Conservation (phyloP, 1,140 invertebrate species). For the Meloidogyne chitwoodi region DNA sequence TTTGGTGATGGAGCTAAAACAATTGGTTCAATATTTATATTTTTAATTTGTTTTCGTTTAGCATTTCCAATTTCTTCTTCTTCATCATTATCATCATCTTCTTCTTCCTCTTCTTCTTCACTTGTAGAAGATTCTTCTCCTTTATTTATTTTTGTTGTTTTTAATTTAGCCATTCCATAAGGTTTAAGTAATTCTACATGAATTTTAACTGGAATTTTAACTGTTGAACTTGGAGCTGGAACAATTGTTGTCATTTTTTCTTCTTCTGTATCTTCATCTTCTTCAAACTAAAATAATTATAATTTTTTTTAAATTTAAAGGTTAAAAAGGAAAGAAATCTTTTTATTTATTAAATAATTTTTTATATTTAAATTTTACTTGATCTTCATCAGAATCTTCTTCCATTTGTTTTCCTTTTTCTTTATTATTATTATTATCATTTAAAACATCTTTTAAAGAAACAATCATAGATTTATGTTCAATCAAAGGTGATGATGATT, state of each 20-base stretch:
- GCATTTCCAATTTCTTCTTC: slow-evolving; percentile 30
- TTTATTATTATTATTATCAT: slow-evolving; percentile 17
- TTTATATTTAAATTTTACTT: slow-evolving; percentile 19
- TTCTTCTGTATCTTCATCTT: slow-evolving; percentile 49
- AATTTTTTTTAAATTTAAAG: too few relatives aligned
- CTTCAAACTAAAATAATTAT: slow-evolving; percentile 38
- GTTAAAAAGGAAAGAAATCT: too few relatives aligned
- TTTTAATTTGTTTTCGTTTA: slow-evolving; percentile 39
- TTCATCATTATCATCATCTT: slow-evolving; percentile 43
- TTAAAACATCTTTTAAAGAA: slow-evolving; percentile 36
- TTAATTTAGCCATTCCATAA: slow-evolving; percentile 7
- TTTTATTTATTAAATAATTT: too few relatives aligned
- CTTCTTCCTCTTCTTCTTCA: slow-evolving; percentile 38
- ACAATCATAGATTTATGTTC: slow-evolving; percentile 16
- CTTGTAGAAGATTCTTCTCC: neutral
- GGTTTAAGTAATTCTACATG: slow-evolving; percentile 10
- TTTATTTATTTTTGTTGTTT: neutral
- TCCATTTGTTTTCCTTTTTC: slow-evolving; percentile 3
- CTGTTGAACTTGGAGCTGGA: neutral
- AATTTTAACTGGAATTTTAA: neutral
- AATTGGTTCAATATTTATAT: slow-evolving; percentile 55
- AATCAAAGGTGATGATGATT: neutral
- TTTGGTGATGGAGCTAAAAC: slow-evolving; percentile 41
- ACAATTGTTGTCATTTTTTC: slow-evolving; percentile 18
- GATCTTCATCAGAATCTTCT: slow-evolving; percentile 48